These are phyloP conservation scores for Eulemur rufifrons DNA, from an alignment of 2,113 vertebrate species.

Conservation along the genomic window DNA sequence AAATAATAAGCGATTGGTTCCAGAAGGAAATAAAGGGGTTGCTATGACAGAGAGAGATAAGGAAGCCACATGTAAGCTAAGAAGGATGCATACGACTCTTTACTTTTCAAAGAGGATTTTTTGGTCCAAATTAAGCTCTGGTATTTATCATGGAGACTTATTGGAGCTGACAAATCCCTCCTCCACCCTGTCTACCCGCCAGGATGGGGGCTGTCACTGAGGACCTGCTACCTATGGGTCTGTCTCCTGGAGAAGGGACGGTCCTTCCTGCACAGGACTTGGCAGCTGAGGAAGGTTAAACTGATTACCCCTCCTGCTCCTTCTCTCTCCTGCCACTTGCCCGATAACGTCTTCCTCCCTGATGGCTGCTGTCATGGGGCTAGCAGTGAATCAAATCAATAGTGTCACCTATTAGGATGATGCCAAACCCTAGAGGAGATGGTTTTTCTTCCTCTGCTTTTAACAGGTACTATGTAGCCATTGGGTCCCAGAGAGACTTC, in stretches of 20 bases:
- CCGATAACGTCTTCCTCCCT: background rate
- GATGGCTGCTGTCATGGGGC: background rate
- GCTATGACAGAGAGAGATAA: background rate
- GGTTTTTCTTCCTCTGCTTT: background rate
- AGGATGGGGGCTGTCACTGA: background rate
- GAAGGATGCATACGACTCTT: accelerated
- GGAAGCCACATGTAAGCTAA: background rate
- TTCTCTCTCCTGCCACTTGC: background rate
- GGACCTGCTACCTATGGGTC: background rate
- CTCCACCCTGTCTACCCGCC: background rate
- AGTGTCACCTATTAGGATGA: background rate
- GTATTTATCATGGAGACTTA: background rate
- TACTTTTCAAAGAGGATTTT: background rate
- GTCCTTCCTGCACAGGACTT: background rate
- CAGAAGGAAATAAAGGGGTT: background rate
- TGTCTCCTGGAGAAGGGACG: background rate
- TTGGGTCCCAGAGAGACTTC: background rate
- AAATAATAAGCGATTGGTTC: background rate
- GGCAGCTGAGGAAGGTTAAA: background rate
- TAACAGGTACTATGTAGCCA: background rate
- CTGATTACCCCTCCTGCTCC: background rate
- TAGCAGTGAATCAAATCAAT: background rate
- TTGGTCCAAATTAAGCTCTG: background rate
- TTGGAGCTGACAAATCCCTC: background rate
- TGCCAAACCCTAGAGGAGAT: background rate